Conservation (phyloP, 2,888 invertebrate genomes). For the Drosophila antonietae region DNA sequence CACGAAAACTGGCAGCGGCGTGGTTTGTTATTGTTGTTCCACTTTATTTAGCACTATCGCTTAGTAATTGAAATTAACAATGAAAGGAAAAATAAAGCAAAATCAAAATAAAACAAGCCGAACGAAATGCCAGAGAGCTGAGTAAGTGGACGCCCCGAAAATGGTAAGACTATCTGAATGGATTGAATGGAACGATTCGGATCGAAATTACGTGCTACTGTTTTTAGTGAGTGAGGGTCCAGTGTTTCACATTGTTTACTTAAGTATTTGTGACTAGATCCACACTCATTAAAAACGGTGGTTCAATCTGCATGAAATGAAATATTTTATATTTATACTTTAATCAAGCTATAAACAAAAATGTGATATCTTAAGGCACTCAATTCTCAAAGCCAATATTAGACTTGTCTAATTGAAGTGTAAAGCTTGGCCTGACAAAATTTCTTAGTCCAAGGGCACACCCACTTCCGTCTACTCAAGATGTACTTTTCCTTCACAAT, state of each 20-base stretch:
- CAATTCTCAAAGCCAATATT: neutral
- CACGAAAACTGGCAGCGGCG: slow-evolving; percentile 32
- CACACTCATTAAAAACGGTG: slow-evolving; percentile 85
- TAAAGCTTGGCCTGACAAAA: neutral
- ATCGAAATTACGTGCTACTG: slow-evolving; percentile 71
- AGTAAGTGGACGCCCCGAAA: slow-evolving; percentile 54
- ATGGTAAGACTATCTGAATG: slow-evolving; percentile 27
- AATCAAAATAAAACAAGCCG: slow-evolving; percentile 37
- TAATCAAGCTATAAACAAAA: neutral
- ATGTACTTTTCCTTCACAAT: neutral
- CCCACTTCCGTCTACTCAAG: neutral
- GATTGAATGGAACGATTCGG: neutral
- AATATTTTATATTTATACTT: neutral
- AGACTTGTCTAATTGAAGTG: neutral
- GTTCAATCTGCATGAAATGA: slow-evolving; percentile 61
- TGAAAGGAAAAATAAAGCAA: neutral
- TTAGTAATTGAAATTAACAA: slow-evolving; percentile 71
- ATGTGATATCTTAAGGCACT: too few relatives aligned
- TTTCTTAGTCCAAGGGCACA: too few relatives aligned
- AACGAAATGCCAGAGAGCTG: slow-evolving; percentile 28
- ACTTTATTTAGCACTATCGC: slow-evolving; percentile 70
- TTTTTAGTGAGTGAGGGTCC: slow-evolving; percentile 85
- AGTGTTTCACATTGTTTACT: slow-evolving; percentile 84
- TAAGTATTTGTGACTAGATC: slow-evolving; percentile 85
- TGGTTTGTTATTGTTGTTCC: slow-evolving; percentile 61